These are phyloP conservation scores for Oncorhynchus gorbuscha DNA, from an alignment of 2,113 vertebrate genomes.

Conservation along the genomic window DNA sequence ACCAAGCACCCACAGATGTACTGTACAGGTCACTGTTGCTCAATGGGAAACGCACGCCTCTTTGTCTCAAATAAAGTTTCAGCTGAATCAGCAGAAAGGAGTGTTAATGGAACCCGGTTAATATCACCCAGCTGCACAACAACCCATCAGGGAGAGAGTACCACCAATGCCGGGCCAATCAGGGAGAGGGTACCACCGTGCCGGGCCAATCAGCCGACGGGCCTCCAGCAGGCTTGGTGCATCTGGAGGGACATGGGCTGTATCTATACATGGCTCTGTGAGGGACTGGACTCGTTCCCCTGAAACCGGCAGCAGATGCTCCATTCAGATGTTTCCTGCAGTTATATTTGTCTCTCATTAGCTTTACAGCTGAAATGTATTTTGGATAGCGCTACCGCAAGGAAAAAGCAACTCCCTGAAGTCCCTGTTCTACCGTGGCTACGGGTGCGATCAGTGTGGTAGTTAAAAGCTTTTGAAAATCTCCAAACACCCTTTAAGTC, in stretches of 20 bases:
- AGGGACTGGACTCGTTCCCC: constrained; percentile 63
- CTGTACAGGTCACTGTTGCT: neutral
- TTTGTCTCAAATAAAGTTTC: constrained; percentile 71
- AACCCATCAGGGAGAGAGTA: constrained; percentile 61
- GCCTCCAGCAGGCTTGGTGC: constrained; percentile 29
- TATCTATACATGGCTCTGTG: constrained; percentile 5
- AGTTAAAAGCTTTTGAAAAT: neutral
- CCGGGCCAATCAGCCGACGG: constrained; percentile 47
- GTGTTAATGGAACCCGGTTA: constrained; percentile 67
- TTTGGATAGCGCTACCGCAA: no score
- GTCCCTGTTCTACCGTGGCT: neutral
- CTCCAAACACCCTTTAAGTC: constrained; percentile 1
- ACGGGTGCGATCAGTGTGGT: no score
- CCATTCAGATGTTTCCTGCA: constrained; percentile 67
- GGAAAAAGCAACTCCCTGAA: no score
- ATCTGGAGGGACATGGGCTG: constrained; percentile 55
- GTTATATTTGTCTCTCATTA: constrained; percentile 55
- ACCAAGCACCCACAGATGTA: no score
- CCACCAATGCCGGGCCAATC: constrained; percentile 5
- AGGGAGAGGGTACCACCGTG: constrained; percentile 43
- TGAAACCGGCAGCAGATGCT: constrained; percentile 70
- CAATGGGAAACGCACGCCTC: constrained; percentile 7
- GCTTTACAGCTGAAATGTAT: constrained; percentile 1
- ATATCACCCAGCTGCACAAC: constrained; percentile 66
- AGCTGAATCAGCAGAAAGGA: constrained; percentile 79